These are phyloP conservation scores for Macaria liturata DNA, from an alignment of 2,888 invertebrate species.

Conservation along the genomic window DNA sequence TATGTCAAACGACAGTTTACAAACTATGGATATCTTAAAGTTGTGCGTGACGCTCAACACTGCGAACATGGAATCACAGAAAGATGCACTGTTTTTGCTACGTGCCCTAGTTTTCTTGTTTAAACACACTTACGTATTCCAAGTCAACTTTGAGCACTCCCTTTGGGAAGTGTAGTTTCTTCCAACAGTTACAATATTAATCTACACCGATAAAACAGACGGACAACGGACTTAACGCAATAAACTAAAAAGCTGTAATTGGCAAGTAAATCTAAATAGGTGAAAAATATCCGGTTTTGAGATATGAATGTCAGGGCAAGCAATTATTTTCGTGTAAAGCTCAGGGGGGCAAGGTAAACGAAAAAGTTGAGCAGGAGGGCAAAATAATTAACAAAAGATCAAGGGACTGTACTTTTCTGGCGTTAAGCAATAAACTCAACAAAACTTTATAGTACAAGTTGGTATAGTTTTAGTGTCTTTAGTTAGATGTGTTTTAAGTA, in stretches of 20 bases:
- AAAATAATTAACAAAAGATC: conserved; percentile 42
- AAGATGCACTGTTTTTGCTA: conserved; percentile 20
- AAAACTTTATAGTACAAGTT: too few species aligned
- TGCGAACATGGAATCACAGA: conserved; percentile 15
- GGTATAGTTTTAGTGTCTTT: too few species aligned
- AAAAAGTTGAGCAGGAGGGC: conserved; percentile 32
- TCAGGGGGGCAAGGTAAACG: conserved; percentile 33
- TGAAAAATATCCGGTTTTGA: conserved; percentile 13
- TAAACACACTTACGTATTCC: conserved; percentile 20
- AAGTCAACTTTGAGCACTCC: conserved; percentile 23
- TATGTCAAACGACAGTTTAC: conserved; percentile 17
- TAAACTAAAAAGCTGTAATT: not conserved
- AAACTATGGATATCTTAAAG: conserved; percentile 18
- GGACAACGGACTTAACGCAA: not conserved
- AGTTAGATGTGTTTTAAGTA: too few species aligned
- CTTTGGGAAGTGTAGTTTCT: conserved; percentile 19
- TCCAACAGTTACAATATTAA: not conserved
- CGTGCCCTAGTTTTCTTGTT: conserved; percentile 19
- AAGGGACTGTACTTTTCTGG: conserved; percentile 25
- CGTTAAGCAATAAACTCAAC: too few species aligned
- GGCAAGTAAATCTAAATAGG: not conserved
- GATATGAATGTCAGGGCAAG: conserved; percentile 25
- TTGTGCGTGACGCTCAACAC: conserved; percentile 15
- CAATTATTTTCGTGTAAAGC: conserved; percentile 15
- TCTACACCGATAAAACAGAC: too few species aligned